Percentiles rank a stretch among this genome's conserved stretches.
Evolutionary conservation across 1,140 invertebrate genomes (phyloP).

Genomic region (Stegodyphus mimosarum): DNA sequence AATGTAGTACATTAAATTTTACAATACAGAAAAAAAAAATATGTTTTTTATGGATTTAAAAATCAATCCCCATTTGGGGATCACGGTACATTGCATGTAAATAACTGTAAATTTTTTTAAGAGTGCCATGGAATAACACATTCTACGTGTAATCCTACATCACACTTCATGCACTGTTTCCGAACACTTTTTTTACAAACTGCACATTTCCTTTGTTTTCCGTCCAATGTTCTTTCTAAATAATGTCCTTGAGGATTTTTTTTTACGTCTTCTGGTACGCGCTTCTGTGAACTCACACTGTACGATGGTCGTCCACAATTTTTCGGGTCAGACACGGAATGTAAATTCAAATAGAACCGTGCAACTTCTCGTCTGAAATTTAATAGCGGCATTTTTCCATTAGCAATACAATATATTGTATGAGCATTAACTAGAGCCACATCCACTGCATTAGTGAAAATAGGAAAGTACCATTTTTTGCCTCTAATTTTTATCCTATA

Average conservation of each 20-base stretch:
- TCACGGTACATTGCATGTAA: background rate
- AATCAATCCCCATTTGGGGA: background rate
- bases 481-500: slow-evolving; percentile 36
- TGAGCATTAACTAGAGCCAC: slow-evolving; percentile 37
- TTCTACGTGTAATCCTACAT: slow-evolving; percentile 32
- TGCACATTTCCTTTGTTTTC: slow-evolving; percentile 34
- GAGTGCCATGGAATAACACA: slow-evolving; percentile 29
- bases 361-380: slow-evolving; percentile 33
- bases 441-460: slow-evolving; percentile 37
- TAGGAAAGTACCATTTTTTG: slow-evolving; percentile 40
- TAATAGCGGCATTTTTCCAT: slow-evolving; percentile 35
- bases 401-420: slow-evolving; percentile 40
- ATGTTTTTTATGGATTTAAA: background rate
- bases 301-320: slow-evolving; percentile 25
- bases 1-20: slow-evolving; percentile 14
- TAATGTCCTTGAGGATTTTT: slow-evolving; percentile 34
- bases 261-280: slow-evolving; percentile 28
- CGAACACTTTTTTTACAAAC: slow-evolving; percentile 32
- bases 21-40: background rate
- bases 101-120: slow-evolving; percentile 31
- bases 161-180: slow-evolving; percentile 26
- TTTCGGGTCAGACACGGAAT: slow-evolving; percentile 30
- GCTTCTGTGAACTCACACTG: slow-evolving; percentile 32
- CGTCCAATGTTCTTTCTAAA: slow-evolving; percentile 35
- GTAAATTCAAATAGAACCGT: slow-evolving; percentile 36